Percentiles rank a stretch among this genome's conserved stretches.
These are phyloP conservation scores for Rhamnusium bicolor DNA, from an alignment of 2,888 invertebrate genomes.

Conservation along the genomic window DNA sequence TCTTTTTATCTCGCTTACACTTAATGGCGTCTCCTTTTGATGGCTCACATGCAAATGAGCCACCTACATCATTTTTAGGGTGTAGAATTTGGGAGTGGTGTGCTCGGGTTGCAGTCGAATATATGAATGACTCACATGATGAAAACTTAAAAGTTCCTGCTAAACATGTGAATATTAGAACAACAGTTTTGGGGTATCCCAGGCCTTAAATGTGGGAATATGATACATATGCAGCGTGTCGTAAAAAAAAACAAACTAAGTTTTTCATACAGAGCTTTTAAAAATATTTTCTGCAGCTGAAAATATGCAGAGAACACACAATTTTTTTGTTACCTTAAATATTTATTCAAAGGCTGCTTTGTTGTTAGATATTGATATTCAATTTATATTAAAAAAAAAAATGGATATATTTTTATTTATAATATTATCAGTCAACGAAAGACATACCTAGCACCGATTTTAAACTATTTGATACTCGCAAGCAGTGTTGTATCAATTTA, in stretches of 20 bases:
- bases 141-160: constrained; percentile 55
- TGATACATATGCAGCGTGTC: constrained; percentile 24
- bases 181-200: constrained; percentile 30
- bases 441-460: no score
- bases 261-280: neutral
- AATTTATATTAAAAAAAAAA: no score
- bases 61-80: constrained; percentile 56
- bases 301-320: neutral
- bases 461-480: no score
- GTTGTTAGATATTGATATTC: no score
- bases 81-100: constrained; percentile 58
- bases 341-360: no score
- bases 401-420: no score
- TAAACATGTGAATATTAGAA: constrained; percentile 37
- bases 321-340: no score
- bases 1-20: constrained; percentile 23
- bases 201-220: constrained; percentile 28
- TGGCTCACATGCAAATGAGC: constrained; percentile 55
- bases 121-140: constrained; percentile 52
- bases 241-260: neutral
- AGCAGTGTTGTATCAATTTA: no score
- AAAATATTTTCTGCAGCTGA: neutral
- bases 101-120: constrained; percentile 36
- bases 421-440: no score
- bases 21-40: constrained; percentile 9